Percentiles rank a stretch among this genome's conserved stretches.
phyloP scores from a whole-genome alignment of 2,888 invertebrate genomes.

The Meganola albula region DNA sequence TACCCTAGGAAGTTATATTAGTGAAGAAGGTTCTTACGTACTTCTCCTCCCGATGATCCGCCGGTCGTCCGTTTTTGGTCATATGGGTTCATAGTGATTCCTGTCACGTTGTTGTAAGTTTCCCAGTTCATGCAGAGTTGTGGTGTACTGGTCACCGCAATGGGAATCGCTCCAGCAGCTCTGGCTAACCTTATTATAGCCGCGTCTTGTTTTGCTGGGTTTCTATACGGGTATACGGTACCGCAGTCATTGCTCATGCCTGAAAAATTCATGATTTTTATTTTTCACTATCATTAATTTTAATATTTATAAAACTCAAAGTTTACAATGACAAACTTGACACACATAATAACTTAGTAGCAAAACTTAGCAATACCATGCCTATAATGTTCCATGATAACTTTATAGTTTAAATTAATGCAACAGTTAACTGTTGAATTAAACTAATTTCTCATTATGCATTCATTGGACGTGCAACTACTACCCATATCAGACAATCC shows the following conservation, averaged over 20 bases:
- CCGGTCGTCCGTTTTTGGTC: conserved; percentile 88
- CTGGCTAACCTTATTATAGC: conserved; percentile 82
- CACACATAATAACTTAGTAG: too few relatives aligned
- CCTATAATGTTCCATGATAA: too few relatives aligned
- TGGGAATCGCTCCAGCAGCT: conserved; percentile 88
- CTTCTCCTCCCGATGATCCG: conserved; percentile 94
- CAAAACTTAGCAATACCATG: too few relatives aligned
- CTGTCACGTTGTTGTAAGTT: conserved; percentile 91
- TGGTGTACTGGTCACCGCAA: conserved; percentile 93
- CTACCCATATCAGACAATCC: too few relatives aligned
- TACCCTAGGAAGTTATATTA: too few relatives aligned
- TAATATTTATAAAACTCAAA: too few relatives aligned
- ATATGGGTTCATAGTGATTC: conserved; percentile 93
- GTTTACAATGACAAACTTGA: too few relatives aligned
- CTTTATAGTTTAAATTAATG: too few relatives aligned
- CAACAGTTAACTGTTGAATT: too few relatives aligned
- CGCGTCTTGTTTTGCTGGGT: conserved; percentile 84
- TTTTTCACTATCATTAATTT: conserved; percentile 10
- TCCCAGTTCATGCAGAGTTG: conserved; percentile 96
- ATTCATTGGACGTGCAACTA: too few relatives aligned
- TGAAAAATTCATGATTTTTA: conserved; percentile 36
- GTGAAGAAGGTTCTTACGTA: too few relatives aligned
- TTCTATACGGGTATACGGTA: conserved; percentile 73
- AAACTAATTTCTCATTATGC: too few relatives aligned
- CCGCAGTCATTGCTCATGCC: conserved; percentile 89